Evolutionary conservation across 2,113 vertebrate species (phyloP), one percentile per base, ranked within the genome.

Genomic region (Engystomops pustulosus): DNA sequence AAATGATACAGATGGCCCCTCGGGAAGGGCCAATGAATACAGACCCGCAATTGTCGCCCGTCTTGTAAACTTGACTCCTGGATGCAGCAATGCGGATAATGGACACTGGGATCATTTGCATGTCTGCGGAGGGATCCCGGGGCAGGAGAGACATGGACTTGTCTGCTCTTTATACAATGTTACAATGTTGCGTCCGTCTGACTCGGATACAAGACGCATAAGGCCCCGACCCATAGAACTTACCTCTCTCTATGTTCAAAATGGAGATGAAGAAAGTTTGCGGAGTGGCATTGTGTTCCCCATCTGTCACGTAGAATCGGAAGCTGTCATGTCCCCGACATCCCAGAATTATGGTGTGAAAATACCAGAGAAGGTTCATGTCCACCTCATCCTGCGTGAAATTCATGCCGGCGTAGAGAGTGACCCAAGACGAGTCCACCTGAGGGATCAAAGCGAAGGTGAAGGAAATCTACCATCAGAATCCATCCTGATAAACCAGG

Each of bases 361-460:
- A 85, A 80, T 94, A 96, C 49, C 87, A 92, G 53, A 94, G 49
- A 10, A 88, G 89, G 87, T 93, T 94, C 88, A 93, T 88, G 85
- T 92, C 93, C 72, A 91, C 91, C 15, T 92, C 87, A 0, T 92
- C 90, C 88, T 85, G 87, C 2, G 88, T 92, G 86, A 94, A 94
- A 88, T 92, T 93, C 89, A 92, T 94, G 87, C 88, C 90, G 3
- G 90, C 84, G 12, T 81, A 86, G 51, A 94, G 86, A 0, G 67
- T 81, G 5, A 32, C 75, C 89, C 89, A 94, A 58, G 89, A 87
- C 18, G 76, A 72, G 15, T 47, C 36, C 1, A 60, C 86, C 93
- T 92, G 82, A 62, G 87, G 86, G 87, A 3, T 58, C 3, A 5
- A 53, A 18, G 11, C 17, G 0, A 3, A n/a, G n/a, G n/a, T n/a